Evolutionary conservation across 2,888 invertebrate species (phyloP).

Genomic region (Dorcus hopei): DNA sequence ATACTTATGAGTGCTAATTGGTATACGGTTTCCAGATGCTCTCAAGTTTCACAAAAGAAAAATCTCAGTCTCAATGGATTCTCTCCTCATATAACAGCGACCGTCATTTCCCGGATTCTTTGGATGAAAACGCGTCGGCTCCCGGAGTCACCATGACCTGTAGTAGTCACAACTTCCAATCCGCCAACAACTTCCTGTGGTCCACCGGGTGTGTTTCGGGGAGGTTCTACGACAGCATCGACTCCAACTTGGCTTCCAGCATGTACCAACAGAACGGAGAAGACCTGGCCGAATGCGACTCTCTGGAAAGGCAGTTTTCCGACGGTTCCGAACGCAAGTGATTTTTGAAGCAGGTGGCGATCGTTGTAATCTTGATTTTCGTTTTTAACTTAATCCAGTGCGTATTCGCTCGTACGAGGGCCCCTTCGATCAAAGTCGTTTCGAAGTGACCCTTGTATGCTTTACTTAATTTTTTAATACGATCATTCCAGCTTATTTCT

Average conservation of each 20-base stretch:
- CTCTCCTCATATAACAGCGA: slow-evolving; percentile 46
- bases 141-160: slow-evolving; percentile 39
- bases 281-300: slow-evolving; percentile 58
- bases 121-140: slow-evolving; percentile 47
- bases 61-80: slow-evolving; percentile 50
- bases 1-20: neutral
- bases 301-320: slow-evolving; percentile 50
- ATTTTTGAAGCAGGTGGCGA: slow-evolving; percentile 1
- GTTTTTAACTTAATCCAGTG: too few species aligned
- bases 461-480: too few species aligned
- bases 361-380: neutral
- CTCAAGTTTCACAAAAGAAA: slow-evolving; percentile 40
- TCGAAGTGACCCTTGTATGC: too few species aligned
- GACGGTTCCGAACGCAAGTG: slow-evolving; percentile 12
- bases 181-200: slow-evolving; percentile 58
- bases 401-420: too few species aligned
- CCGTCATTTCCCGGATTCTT: slow-evolving; percentile 51
- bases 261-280: slow-evolving; percentile 52
- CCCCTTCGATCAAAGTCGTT: too few species aligned
- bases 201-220: slow-evolving; percentile 37
- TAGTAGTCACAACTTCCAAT: slow-evolving; percentile 43
- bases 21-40: slow-evolving; percentile 12
- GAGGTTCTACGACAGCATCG: slow-evolving; percentile 68
- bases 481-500: too few species aligned
- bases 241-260: slow-evolving; percentile 51